Evolutionary conservation across 2,113 vertebrate genomes (phyloP).

Genomic region (Oryzias melastigma): DNA sequence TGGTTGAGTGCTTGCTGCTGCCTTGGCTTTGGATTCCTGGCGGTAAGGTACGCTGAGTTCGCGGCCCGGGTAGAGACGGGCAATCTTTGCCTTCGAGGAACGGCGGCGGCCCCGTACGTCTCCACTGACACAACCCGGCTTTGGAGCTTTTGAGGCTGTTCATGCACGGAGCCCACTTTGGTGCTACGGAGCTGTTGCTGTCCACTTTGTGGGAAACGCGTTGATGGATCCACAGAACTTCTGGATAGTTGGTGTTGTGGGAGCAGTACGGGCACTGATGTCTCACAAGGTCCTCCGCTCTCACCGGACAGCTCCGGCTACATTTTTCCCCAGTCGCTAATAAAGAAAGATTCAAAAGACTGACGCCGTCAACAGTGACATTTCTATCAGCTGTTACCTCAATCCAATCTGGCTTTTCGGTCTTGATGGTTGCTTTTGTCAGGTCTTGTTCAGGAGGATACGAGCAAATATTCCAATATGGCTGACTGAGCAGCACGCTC

Average conservation of each 20-base stretch:
- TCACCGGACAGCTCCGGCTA: constrained; percentile 29
- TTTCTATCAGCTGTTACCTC: constrained; percentile 48
- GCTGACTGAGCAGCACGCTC: constrained; percentile 77
- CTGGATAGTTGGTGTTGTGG: constrained; percentile 89
- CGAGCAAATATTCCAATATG: constrained; percentile 64
- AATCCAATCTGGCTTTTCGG: constrained; percentile 20
- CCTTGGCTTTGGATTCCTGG: constrained; percentile 53
- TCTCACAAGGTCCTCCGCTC: constrained; percentile 77
- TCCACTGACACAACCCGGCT: constrained; percentile 70
- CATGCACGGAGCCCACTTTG: constrained; percentile 84
- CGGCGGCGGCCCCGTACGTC: constrained; percentile 91
- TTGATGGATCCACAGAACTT: constrained; percentile 96
- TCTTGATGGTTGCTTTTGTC: constrained; percentile 45
- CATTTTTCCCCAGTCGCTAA: constrained; percentile 14
- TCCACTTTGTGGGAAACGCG: constrained; percentile 89
- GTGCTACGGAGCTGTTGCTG: constrained; percentile 79
- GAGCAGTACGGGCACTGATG: constrained; percentile 90
- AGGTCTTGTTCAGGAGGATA: constrained; percentile 38
- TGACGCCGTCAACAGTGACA: constrained; percentile 18
- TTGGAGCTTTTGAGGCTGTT: constrained; percentile 80
- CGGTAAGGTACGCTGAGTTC: constrained; percentile 84
- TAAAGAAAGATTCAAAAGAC: constrained; percentile 68
- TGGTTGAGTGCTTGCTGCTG: constrained; percentile 32
- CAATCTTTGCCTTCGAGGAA: constrained; percentile 91
- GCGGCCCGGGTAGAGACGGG: constrained; percentile 82